A percentile compares a stretch with the other conserved stretches of the same genome.
Conservation (phyloP, 2,888 invertebrate genomes). For the Chloroclystis v-ata region DNA sequence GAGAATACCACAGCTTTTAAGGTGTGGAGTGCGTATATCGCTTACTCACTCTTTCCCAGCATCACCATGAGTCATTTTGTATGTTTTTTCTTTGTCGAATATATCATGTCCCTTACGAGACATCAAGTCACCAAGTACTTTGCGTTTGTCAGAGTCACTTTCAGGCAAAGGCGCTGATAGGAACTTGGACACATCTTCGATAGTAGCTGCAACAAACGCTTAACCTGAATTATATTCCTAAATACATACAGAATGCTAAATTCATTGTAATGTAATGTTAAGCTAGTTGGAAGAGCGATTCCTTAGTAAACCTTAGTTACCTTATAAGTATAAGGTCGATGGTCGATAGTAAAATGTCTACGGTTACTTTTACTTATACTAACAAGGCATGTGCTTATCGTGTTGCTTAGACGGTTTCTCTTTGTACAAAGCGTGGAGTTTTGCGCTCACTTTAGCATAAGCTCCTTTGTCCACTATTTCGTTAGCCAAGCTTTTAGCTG, state of each 20-base stretch:
- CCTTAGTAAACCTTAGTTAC: no score
- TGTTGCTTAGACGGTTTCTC: constrained; percentile 39
- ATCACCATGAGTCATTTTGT: constrained; percentile 49
- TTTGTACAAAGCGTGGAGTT: constrained; percentile 30
- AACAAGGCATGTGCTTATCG: constrained; percentile 45
- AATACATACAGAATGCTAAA: no score
- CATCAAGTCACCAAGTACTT: constrained; percentile 51
- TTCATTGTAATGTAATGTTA: no score
- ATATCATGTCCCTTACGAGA: constrained; percentile 41
- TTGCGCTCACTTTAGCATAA: constrained; percentile 43
- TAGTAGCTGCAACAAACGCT: constrained; percentile 37
- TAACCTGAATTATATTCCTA: no score
- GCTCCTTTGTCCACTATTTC: constrained; percentile 47
- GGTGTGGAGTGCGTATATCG: no score
- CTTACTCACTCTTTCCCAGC: constrained; percentile 51
- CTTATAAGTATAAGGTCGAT: no score
- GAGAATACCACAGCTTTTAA: no score
- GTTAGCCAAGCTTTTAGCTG: constrained; percentile 36
- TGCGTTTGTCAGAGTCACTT: constrained; percentile 51
- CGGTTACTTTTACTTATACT: background rate
- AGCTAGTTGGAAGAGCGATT: no score
- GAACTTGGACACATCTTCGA: constrained; percentile 54
- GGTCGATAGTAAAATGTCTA: no score
- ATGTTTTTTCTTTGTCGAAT: constrained; percentile 36
- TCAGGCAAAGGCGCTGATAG: constrained; percentile 49